Conservation (phyloP, 2,113 vertebrate genomes). For the Capricornis sumatraensis region DNA sequence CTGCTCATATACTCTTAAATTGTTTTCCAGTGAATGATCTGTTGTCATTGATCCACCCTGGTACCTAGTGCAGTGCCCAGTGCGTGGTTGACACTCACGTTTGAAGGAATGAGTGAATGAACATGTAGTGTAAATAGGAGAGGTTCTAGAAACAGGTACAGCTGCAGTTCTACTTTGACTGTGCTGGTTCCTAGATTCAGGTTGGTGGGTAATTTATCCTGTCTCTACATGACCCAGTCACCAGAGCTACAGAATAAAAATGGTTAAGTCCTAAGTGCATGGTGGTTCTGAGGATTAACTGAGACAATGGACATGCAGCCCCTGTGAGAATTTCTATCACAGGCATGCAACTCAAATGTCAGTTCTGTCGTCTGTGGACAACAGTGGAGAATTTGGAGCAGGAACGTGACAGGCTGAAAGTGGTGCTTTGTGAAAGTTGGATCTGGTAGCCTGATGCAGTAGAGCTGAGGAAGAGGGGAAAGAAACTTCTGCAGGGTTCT, state of each 20-base stretch:
- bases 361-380: background rate
- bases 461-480: background rate
- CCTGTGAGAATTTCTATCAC: background rate
- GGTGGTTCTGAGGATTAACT: background rate
- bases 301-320: background rate
- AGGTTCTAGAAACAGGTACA: background rate
- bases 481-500: background rate
- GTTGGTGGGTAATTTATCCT: background rate
- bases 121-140: background rate
- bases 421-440: background rate
- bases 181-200: background rate
- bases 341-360: background rate
- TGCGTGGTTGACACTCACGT: background rate
- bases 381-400: background rate
- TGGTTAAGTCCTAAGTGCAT: background rate
- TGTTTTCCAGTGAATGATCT: background rate
- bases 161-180: background rate
- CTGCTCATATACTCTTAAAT: background rate
- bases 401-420: background rate
- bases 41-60: background rate
- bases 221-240: background rate
- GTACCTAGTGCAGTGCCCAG: background rate
- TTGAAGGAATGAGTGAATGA: background rate
- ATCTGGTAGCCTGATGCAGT: background rate
- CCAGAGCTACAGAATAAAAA: background rate